Percentiles rank a stretch among this genome's conserved stretches.
Evolutionary conservation across 2,888 invertebrate genomes (phyloP).

Genomic region (Calliphora vomitoria): DNA sequence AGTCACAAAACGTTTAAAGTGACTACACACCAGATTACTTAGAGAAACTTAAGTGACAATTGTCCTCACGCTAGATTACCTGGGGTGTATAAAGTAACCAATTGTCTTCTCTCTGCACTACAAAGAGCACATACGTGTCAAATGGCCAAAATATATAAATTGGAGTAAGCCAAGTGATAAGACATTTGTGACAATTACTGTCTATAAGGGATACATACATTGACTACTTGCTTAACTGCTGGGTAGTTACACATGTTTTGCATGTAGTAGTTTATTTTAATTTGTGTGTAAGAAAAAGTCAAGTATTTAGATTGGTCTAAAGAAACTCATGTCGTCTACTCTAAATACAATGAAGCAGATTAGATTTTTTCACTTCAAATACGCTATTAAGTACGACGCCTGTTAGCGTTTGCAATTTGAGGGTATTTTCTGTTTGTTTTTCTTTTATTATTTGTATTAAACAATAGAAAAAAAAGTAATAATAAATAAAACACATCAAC

Average conservation of each 20-base stretch:
- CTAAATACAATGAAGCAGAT: background rate
- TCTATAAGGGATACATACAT: too few species aligned
- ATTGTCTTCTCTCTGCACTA: too few species aligned
- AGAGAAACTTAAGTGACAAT: too few species aligned
- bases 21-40: too few species aligned
- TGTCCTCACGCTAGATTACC: too few species aligned
- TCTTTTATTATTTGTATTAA: background rate
- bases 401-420: conserved; percentile 58
- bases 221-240: too few species aligned
- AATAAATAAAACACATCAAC: conserved; percentile 25
- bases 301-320: conserved; percentile 21
- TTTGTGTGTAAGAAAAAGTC: background rate
- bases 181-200: too few species aligned
- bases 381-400: conserved; percentile 66
- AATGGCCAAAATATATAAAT: too few species aligned
- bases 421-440: conserved; percentile 52
- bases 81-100: too few species aligned
- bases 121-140: too few species aligned
- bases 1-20: too few species aligned
- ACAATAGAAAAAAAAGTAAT: conserved; percentile 23
- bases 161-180: too few species aligned
- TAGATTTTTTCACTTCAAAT: background rate
- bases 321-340: conserved; percentile 23
- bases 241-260: background rate
- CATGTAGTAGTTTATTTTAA: background rate